These are phyloP conservation scores for Bergia sp. DNA, from an alignment of 92 coral and sea anemone species.

Conservation along the genomic window DNA sequence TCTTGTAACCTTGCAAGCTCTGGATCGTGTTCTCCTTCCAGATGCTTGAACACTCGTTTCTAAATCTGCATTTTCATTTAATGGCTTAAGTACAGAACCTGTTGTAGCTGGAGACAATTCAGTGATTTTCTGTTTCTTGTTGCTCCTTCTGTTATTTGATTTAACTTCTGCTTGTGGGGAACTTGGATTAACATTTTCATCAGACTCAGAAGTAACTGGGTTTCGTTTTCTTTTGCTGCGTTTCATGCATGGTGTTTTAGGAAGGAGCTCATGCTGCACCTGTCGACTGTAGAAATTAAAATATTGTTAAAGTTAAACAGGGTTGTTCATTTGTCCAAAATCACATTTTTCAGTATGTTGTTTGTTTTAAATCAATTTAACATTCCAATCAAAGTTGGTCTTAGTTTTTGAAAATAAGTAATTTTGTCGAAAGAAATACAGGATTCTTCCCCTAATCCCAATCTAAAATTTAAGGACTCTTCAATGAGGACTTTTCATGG, in stretches of 20 bases:
- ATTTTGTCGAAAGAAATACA: no score
- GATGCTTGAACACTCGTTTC: conserved; percentile 31
- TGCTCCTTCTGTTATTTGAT: conserved; percentile 11
- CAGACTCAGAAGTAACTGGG: conserved; percentile 41
- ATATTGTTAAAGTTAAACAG: no score
- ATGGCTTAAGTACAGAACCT: conserved; percentile 1
- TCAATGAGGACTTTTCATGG: no score
- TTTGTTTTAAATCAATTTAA: no score
- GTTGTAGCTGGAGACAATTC: conserved; percentile 5
- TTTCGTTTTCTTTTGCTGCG: conserved; percentile 46
- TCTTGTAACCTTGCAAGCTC: conserved; percentile 20
- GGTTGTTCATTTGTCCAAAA: no score
- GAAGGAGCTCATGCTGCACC: conserved; percentile 58
- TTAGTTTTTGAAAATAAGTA: no score
- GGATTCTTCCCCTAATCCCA: no score
- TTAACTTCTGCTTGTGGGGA: conserved; percentile 14
- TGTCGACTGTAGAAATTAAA: conserved; percentile 15
- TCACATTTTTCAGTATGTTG: no score
- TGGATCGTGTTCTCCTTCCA: background rate
- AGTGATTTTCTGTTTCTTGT: conserved; percentile 8
- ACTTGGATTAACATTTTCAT: conserved; percentile 43
- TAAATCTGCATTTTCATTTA: conserved; percentile 14
- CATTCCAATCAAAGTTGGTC: no score
- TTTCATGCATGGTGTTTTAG: conserved; percentile 90
- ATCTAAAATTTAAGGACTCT: no score